Evolutionary conservation across 2,797 vertebrate species (phyloP), one percentile per base, ranked within the genome.

Genomic region (Mus caroli): DNA sequence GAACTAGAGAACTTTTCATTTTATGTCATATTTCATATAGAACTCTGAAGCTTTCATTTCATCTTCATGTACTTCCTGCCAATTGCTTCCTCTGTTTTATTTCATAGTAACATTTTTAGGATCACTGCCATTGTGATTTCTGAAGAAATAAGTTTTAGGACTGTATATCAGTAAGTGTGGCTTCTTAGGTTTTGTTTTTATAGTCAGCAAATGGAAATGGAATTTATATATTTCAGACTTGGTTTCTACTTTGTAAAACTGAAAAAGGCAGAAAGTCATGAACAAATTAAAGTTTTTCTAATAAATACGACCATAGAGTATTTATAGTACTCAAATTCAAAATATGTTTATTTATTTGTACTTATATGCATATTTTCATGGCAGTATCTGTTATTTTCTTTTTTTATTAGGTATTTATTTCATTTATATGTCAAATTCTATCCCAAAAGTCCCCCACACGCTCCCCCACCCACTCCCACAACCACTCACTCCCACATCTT

Each of bases 71-170:
- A 89, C 85, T 96, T 96, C 60, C 78, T 96, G 77, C 84, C 96
- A 96, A 80, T 80, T 93, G 85, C 43, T 89, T 95, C 62, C 73
- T 69, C 19, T 93, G 54, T 76, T 94, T 96, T 96, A 97, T 97
- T 96, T 94, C 88, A 84, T 7, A 92, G 82, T 92, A 96, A 93
- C 79, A 92, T 90, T 96, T 97, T 96, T 94, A 97, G 78, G 88
- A 97, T 96, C 82, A 62, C 58, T 88, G 76, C 31, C 93, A 85
- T 50, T 88, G 87, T 93, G 82, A 88, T 95, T 50, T 73, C 75
- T 90, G 50, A 88, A 92, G 92, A 94, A 97, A 83, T 83, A 76
- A 64, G 31, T 46, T 90, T 87, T 20, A 52, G 50, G 84, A 22
- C 54, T 79, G 0, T 88, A 86, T 93, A 86, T 94, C 84, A 95